Evolutionary conservation across 2,113 vertebrate species (phyloP).

Genomic region (Thamnophis sirtalis): DNA sequence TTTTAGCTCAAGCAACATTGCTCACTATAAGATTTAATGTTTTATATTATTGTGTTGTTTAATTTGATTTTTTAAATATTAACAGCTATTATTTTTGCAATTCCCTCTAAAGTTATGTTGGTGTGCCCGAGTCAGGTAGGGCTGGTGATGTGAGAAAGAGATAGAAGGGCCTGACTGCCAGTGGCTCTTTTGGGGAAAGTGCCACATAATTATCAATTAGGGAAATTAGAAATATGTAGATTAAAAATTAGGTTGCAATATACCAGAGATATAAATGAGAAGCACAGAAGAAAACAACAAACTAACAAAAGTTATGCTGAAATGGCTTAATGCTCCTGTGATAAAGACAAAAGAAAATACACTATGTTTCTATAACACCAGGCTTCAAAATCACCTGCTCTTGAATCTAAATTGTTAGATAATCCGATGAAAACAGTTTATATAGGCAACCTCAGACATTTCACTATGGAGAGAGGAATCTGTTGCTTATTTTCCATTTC

Average conservation of each 20-base stretch:
- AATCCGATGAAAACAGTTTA: not conserved
- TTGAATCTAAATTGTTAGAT: not conserved
- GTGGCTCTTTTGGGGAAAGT: not conserved
- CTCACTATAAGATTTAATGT: not conserved
- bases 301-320: not conserved
- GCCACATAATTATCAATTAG: not conserved
- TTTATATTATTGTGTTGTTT: not conserved
- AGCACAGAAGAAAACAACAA: not conserved
- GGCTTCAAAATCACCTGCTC: not conserved
- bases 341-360: constrained; percentile 17
- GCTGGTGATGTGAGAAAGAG: not conserved
- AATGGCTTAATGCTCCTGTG: not conserved
- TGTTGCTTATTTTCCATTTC: constrained; percentile 45
- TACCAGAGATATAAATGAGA: not conserved
- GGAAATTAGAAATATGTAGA: not conserved
- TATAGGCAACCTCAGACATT: constrained; percentile 9
- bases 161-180: not conserved
- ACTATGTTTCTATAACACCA: not conserved
- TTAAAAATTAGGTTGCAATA: not conserved
- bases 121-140: not conserved
- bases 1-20: not conserved
- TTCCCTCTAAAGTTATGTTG: not conserved
- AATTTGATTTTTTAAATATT: not conserved
- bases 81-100: not conserved
- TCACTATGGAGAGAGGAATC: constrained; percentile 31